These are phyloP conservation scores for Buceros bicornis DNA, from an alignment of 2,797 vertebrate genomes.

Conservation along the genomic window DNA sequence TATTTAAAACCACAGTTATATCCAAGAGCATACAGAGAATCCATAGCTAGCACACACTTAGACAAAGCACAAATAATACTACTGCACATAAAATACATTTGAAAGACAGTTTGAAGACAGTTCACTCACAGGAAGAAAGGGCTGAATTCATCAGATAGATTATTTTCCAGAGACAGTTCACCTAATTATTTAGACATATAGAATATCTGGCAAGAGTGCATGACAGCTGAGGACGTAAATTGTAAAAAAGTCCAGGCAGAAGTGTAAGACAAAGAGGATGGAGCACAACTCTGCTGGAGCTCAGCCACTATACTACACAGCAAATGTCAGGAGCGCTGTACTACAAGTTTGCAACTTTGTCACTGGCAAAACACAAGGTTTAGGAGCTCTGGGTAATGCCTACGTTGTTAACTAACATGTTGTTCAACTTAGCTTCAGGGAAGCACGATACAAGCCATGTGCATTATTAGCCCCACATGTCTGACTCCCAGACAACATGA, in stretches of 20 bases:
- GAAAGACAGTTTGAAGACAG: background rate
- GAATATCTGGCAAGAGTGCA: background rate
- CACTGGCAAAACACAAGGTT: background rate
- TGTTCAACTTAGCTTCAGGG: constrained; percentile 45
- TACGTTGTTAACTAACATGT: constrained; percentile 21
- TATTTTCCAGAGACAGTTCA: constrained; percentile 36
- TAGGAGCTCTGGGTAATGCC: constrained; percentile 31
- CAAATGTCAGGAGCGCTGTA: background rate
- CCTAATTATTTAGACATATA: background rate
- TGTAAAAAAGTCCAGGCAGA: constrained; percentile 27
- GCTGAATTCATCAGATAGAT: background rate
- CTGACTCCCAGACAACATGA: constrained; percentile 21
- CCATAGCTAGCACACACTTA: background rate
- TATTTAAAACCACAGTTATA: constrained; percentile 45
- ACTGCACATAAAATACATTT: background rate
- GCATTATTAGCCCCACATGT: background rate
- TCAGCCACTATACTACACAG: background rate
- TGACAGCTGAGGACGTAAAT: background rate
- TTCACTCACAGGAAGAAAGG: constrained; percentile 2
- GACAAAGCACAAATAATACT: constrained; percentile 23
- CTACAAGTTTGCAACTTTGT: constrained; percentile 18
- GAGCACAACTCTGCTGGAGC: background rate
- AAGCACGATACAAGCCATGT: background rate
- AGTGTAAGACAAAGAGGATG: background rate
- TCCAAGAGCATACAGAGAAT: constrained; percentile 33